Evolutionary conservation across 1,140 invertebrate species (phyloP).

Genomic region (Oscheius sp.): DNA sequence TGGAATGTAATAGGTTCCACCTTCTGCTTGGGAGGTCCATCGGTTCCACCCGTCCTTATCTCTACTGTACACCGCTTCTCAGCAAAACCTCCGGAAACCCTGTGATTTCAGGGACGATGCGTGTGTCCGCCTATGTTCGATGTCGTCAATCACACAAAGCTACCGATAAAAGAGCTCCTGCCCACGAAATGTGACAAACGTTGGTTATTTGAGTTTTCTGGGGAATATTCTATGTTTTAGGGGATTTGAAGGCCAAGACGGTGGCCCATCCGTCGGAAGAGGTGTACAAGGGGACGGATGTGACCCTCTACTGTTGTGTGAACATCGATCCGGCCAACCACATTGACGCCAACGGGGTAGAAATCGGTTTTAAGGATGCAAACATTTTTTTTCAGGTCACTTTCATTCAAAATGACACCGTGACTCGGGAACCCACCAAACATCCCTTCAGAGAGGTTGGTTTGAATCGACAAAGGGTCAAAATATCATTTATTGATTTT

Average conservation of each 20-base stretch:
- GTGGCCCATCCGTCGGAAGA: slow-evolving; percentile 46
- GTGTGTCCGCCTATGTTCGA: slow-evolving; percentile 57
- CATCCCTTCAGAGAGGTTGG: slow-evolving; percentile 42
- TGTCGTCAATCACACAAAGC: slow-evolving; percentile 2
- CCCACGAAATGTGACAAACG: slow-evolving; percentile 59
- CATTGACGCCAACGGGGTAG: slow-evolving; percentile 50
- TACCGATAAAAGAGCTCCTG: slow-evolving; percentile 39
- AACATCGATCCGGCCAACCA: slow-evolving; percentile 54
- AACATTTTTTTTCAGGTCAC: slow-evolving; percentile 26
- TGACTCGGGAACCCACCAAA: slow-evolving; percentile 45
- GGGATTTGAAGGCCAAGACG: slow-evolving; percentile 48
- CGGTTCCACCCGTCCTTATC: slow-evolving; percentile 4
- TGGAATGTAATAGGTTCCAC: no score
- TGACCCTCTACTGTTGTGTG: slow-evolving; percentile 54
- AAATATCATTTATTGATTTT: no score
- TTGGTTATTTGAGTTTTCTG: slow-evolving; percentile 19
- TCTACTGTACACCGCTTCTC: background rate
- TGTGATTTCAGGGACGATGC: slow-evolving; percentile 45
- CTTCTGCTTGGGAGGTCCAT: background rate
- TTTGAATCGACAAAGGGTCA: no score
- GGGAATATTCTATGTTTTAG: slow-evolving; percentile 39
- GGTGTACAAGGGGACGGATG: slow-evolving; percentile 48
- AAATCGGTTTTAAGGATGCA: background rate
- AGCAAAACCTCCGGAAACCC: background rate
- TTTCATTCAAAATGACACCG: slow-evolving; percentile 57